A percentile compares a stretch with the other conserved stretches of the same genome.
phyloP scores from a whole-genome alignment of 2,797 vertebrate species.

The Triplophysa bombifrons region DNA sequence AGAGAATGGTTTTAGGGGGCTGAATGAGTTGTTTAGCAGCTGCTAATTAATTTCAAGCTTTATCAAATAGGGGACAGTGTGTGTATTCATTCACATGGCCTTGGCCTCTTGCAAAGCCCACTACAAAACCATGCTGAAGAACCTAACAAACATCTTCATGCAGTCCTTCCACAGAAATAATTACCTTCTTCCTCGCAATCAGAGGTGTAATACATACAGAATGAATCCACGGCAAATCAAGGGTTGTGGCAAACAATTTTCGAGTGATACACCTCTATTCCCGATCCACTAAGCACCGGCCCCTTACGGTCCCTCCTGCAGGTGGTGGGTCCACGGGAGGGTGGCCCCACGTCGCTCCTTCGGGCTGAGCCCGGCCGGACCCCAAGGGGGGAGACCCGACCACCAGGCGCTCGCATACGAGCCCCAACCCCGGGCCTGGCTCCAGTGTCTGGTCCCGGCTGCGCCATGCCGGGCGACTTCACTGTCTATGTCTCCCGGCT shows the following conservation, averaged over 20 bases:
- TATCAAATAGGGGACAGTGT: constrained; percentile 54
- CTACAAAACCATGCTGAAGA: constrained; percentile 43
- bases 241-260: neutral
- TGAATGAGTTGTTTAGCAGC: constrained; percentile 54
- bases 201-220: neutral
- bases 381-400: too few species aligned
- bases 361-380: too few species aligned
- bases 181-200: neutral
- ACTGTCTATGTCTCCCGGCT: too few species aligned
- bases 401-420: too few species aligned
- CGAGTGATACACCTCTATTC: neutral
- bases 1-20: constrained; percentile 44
- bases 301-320: too few species aligned
- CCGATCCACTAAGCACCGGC: too few species aligned
- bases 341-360: too few species aligned
- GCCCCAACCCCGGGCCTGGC: too few species aligned
- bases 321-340: too few species aligned
- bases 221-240: constrained; percentile 2
- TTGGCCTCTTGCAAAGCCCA: constrained; percentile 44
- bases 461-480: too few species aligned
- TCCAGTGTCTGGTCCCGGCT: too few species aligned
- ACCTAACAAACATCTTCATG: constrained; percentile 53
- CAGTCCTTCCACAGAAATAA: constrained; percentile 55
- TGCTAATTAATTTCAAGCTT: constrained; percentile 55
- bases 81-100: constrained; percentile 65